Conservation (phyloP, 2,888 invertebrate genomes). For the Pseudolycoriella hygida region DNA sequence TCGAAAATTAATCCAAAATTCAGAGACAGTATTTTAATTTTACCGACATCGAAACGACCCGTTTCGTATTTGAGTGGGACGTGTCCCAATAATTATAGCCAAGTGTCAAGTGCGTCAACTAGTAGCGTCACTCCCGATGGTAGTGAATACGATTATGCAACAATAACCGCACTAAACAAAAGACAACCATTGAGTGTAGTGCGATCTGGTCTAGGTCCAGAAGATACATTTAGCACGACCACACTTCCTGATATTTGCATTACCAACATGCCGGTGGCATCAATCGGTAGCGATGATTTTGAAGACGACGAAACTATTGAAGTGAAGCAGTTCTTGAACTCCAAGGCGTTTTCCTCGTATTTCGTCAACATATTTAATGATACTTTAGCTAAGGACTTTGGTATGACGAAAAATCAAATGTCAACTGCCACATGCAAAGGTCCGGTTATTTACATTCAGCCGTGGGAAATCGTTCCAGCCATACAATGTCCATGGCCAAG, state of each 20-base stretch:
- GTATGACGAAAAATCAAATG: slow-evolving; percentile 36
- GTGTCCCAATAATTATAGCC: background rate
- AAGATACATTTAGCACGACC: slow-evolving; percentile 8
- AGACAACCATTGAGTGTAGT: slow-evolving; percentile 33
- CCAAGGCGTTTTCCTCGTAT: slow-evolving; percentile 46
- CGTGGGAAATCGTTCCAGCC: slow-evolving; percentile 54
- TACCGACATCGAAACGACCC: background rate
- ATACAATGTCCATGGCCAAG: slow-evolving; percentile 53
- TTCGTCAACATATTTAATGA: slow-evolving; percentile 47
- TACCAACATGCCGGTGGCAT: slow-evolving; percentile 14
- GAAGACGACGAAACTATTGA: slow-evolving; percentile 13
- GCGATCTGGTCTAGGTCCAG: slow-evolving; percentile 2
- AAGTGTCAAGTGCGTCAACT: background rate
- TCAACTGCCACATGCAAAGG: slow-evolving; percentile 40
- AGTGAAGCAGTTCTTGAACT: slow-evolving; percentile 37
- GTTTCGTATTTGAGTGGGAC: background rate
- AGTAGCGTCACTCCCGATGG: slow-evolving; percentile 7
- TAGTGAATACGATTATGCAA: slow-evolving; percentile 34
- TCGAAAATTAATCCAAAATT: slow-evolving; percentile 4
- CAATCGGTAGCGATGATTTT: slow-evolving; percentile 12
- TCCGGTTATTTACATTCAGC: slow-evolving; percentile 44
- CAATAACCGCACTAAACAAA: slow-evolving; percentile 39
- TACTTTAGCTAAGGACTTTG: slow-evolving; percentile 38
- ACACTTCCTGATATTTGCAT: slow-evolving; percentile 22
- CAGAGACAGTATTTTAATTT: slow-evolving; percentile 7